Percentiles rank a stretch among this genome's conserved stretches.
phyloP scores from a whole-genome alignment of 2,113 vertebrate species.

The Petrocephalus microphthalmus region DNA sequence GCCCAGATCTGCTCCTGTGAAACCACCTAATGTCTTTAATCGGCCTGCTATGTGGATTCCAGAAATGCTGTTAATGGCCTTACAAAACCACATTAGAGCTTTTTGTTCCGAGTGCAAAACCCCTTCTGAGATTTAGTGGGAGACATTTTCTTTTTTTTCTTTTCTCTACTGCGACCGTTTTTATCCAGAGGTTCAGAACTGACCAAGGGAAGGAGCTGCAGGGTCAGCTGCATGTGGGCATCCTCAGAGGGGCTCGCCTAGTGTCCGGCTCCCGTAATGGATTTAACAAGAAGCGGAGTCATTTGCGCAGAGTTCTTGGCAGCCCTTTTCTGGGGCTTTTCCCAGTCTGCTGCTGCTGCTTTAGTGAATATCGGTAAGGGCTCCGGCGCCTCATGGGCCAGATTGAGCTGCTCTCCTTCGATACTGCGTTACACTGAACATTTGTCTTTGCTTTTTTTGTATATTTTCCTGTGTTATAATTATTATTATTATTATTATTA shows the following conservation, averaged over 20 bases:
- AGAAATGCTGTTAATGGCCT: constrained; percentile 50
- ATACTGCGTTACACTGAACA: neutral
- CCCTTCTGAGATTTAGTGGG: constrained; percentile 18
- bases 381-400: neutral
- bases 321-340: neutral
- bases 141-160: neutral
- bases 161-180: neutral
- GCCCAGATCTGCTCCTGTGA: constrained; percentile 35
- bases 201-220: neutral
- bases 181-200: neutral
- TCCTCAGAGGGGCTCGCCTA: neutral
- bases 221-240: neutral
- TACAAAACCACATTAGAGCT: constrained; percentile 55
- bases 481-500: neutral
- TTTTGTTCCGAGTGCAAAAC: constrained; percentile 37
- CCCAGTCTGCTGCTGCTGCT: constrained; percentile 17
- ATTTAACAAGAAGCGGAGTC: neutral
- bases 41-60: constrained; percentile 51
- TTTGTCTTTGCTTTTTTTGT: neutral
- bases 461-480: neutral
- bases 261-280: neutral
- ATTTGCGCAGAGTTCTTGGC: neutral
- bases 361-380: constrained; percentile 39
- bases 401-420: neutral
- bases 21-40: constrained; percentile 41